phyloP scores from a whole-genome alignment of 2,888 invertebrate genomes.

The Sicus ferrugineus region DNA sequence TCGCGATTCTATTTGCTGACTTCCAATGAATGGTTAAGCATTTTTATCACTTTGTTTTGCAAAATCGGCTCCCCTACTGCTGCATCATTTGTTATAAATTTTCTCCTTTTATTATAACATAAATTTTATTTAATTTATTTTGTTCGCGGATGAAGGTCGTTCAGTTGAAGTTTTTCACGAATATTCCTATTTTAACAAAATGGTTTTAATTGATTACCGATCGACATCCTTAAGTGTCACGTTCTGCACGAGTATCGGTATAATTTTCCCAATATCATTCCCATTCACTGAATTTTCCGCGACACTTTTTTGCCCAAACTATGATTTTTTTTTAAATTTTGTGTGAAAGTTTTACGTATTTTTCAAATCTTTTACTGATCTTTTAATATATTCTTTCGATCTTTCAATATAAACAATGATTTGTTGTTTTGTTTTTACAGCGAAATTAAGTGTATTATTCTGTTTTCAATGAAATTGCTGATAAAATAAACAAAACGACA shows the following conservation, averaged over 20 bases:
- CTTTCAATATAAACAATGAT: background rate
- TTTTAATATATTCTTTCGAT: background rate
- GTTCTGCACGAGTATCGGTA: too few relatives aligned
- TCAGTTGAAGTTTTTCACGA: slow-evolving; percentile 5
- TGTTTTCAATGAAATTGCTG: too few relatives aligned
- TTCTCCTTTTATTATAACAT: background rate
- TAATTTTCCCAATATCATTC: too few relatives aligned
- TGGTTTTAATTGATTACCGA: too few relatives aligned
- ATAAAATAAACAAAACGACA: too few relatives aligned
- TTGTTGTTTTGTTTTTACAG: background rate
- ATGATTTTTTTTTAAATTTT: too few relatives aligned
- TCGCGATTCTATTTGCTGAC: background rate
- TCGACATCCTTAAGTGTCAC: too few relatives aligned
- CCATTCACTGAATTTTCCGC: background rate
- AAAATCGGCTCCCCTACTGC: background rate
- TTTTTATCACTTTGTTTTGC: background rate
- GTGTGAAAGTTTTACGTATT: background rate
- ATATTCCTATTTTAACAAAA: slow-evolving; percentile 5
- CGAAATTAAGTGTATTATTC: background rate
- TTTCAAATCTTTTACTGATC: background rate
- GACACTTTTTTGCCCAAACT: background rate
- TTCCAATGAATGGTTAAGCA: background rate
- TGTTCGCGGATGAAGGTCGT: slow-evolving; percentile 20
- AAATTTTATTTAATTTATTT: background rate
- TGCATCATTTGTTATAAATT: too few relatives aligned